Percentiles rank a stretch among this genome's conserved stretches.
Conservation (phyloP, 1,140 invertebrate species). For the Pseudomyrmex flavicornis region DNA sequence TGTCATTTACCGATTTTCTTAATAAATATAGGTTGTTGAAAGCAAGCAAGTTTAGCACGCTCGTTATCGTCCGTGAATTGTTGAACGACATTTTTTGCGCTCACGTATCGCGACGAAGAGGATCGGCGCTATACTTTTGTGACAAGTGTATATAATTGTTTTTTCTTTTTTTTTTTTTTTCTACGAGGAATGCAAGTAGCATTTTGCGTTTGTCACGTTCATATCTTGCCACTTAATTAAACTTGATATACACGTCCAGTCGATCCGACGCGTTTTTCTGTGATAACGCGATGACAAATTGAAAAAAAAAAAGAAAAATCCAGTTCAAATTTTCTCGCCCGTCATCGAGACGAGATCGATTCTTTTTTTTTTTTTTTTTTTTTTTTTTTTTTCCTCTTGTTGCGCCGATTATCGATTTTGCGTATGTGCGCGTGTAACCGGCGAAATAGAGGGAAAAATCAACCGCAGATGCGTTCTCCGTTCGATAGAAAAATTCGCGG, state of each 20-base stretch:
- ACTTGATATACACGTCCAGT: slow-evolving; percentile 58
- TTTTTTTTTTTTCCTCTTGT: too few relatives aligned
- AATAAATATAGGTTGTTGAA: slow-evolving; percentile 60
- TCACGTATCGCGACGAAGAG: slow-evolving; percentile 27
- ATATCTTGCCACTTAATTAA: slow-evolving; percentile 49
- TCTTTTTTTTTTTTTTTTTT: too few relatives aligned
- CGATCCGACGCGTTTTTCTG: slow-evolving; percentile 56
- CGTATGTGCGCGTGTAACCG: neutral
- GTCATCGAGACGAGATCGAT: slow-evolving; percentile 6
- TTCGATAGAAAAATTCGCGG: slow-evolving; percentile 25
- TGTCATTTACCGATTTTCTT: slow-evolving; percentile 55
- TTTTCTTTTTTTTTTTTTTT: neutral
- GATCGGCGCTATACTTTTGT: slow-evolving; percentile 42
- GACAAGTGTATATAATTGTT: slow-evolving; percentile 36
- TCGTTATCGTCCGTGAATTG: slow-evolving; percentile 62
- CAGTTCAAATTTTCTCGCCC: slow-evolving; percentile 29
- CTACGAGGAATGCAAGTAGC: slow-evolving; percentile 62
- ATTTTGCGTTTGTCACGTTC: slow-evolving; percentile 55
- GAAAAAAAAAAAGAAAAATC: neutral
- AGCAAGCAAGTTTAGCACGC: slow-evolving; percentile 73
- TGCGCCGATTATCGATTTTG: slow-evolving; percentile 14
- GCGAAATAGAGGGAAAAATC: slow-evolving; percentile 10
- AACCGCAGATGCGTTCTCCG: neutral
- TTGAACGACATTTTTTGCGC: slow-evolving; percentile 32
- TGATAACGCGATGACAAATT: slow-evolving; percentile 14